A percentile compares a stretch with the other conserved stretches of the same genome.
Conservation (phyloP, 2,113 vertebrate genomes). For the Scytalopus superciliaris region DNA sequence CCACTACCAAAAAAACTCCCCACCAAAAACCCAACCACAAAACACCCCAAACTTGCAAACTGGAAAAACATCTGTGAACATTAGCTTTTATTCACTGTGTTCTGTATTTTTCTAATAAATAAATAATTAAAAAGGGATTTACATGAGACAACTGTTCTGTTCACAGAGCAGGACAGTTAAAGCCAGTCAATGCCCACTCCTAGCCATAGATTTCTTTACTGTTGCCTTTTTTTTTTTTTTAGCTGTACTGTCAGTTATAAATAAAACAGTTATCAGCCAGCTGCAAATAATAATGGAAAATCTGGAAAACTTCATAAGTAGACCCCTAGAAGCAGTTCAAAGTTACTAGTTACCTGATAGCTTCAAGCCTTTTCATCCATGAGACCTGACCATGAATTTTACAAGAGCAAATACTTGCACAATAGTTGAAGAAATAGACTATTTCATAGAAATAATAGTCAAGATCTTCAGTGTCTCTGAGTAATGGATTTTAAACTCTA, state of each 20-base stretch:
- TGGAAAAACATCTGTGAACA: not conserved
- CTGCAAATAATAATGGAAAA: not conserved
- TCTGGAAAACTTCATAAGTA: not conserved
- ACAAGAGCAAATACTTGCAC: not conserved
- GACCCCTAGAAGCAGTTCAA: not conserved
- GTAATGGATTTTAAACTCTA: not conserved
- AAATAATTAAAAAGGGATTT: not conserved
- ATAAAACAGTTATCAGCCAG: not conserved
- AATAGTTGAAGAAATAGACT: not conserved
- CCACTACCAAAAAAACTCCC: rapidly evolving
- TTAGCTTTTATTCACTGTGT: not conserved
- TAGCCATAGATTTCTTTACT: not conserved
- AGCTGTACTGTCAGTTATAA: not conserved
- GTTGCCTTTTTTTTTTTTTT: not conserved
- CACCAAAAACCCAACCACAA: not conserved
- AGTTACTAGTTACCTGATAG: not conserved
- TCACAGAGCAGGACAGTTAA: not conserved
- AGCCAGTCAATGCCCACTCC: not conserved
- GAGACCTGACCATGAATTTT: not conserved
- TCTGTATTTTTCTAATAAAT: not conserved
- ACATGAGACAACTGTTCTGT: not conserved
- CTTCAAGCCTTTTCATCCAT: not conserved
- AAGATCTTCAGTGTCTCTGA: not conserved
- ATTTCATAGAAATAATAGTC: not conserved
- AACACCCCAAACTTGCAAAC: not conserved